A percentile compares a stretch with the other conserved stretches of the same genome.
phyloP scores from a whole-genome alignment of 1,140 invertebrate genomes.

The Formica selysi region DNA sequence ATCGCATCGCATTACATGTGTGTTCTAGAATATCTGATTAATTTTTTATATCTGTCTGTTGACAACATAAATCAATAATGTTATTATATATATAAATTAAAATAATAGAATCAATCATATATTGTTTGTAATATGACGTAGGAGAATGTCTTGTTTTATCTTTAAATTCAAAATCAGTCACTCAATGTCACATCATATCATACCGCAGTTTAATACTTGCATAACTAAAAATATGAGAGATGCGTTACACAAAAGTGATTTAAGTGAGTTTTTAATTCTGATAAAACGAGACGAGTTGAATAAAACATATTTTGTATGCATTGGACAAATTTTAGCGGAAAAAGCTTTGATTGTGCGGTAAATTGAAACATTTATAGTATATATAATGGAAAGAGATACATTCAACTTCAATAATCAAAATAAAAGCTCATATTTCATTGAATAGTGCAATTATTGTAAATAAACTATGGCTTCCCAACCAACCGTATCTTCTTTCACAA shows the following conservation, averaged over 20 bases:
- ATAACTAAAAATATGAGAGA: slow-evolving; percentile 33
- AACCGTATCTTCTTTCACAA: slow-evolving; percentile 4
- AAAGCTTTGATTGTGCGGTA: slow-evolving; percentile 18
- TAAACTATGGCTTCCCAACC: slow-evolving; percentile 43
- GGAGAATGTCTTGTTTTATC: not conserved
- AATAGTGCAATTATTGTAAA: slow-evolving; percentile 56
- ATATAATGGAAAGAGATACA: slow-evolving; percentile 29
- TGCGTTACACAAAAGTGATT: slow-evolving; percentile 33
- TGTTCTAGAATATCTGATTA: not conserved
- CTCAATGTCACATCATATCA: slow-evolving; percentile 18
- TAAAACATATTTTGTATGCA: slow-evolving; percentile 34
- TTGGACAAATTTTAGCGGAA: slow-evolving; percentile 21
- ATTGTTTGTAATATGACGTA: not conserved
- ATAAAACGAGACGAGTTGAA: slow-evolving; percentile 29
- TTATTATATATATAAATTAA: slow-evolving; percentile 29
- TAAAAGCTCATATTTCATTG: slow-evolving; percentile 47
- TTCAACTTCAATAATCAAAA: slow-evolving; percentile 58
- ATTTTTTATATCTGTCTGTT: not conserved
- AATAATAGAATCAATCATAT: not conserved
- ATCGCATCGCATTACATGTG: not conserved
- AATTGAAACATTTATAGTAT: slow-evolving; percentile 51
- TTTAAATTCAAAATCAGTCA: slow-evolving; percentile 2
- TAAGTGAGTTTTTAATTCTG: slow-evolving; percentile 48
- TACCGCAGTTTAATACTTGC: slow-evolving; percentile 13
- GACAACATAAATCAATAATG: not conserved